Evolutionary conservation across 2,888 invertebrate genomes (phyloP).

Genomic region (Odiellus spinosus): DNA sequence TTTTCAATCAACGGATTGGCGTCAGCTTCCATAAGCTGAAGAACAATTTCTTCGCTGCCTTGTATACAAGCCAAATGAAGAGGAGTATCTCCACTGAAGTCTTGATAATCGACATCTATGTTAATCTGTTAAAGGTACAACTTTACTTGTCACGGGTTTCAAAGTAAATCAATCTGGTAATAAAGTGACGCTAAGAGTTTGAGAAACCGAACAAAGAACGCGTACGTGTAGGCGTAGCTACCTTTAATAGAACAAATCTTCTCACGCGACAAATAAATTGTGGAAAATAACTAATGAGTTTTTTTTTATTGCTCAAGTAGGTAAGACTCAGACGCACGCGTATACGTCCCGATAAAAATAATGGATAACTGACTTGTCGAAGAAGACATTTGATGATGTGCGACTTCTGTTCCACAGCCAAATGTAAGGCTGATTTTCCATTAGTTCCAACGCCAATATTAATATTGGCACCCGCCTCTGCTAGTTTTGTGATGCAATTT

Average conservation of each 20-base stretch:
- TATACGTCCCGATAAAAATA: too few species aligned
- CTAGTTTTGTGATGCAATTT: neutral
- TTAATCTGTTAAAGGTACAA: neutral
- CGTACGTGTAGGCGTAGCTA: too few species aligned
- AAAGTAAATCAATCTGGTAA: too few species aligned
- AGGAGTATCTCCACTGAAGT: neutral
- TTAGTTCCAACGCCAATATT: neutral
- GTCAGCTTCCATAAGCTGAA: neutral
- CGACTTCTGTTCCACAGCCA: neutral
- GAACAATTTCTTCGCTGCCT: neutral
- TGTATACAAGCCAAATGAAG: neutral
- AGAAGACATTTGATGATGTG: neutral
- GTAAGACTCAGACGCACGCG: too few species aligned
- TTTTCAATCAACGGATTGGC: neutral
- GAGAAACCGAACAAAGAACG: too few species aligned
- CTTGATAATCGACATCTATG: neutral
- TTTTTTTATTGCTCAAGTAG: too few species aligned
- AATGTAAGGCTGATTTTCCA: neutral
- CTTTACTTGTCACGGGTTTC: too few species aligned
- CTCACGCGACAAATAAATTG: too few species aligned
- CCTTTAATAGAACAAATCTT: too few species aligned
- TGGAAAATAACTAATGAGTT: too few species aligned
- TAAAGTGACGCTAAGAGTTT: too few species aligned
- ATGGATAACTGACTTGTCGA: too few species aligned
- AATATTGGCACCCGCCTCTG: neutral